Conservation (phyloP, 2,113 vertebrate genomes). For the Halcyon malimbica region DNA sequence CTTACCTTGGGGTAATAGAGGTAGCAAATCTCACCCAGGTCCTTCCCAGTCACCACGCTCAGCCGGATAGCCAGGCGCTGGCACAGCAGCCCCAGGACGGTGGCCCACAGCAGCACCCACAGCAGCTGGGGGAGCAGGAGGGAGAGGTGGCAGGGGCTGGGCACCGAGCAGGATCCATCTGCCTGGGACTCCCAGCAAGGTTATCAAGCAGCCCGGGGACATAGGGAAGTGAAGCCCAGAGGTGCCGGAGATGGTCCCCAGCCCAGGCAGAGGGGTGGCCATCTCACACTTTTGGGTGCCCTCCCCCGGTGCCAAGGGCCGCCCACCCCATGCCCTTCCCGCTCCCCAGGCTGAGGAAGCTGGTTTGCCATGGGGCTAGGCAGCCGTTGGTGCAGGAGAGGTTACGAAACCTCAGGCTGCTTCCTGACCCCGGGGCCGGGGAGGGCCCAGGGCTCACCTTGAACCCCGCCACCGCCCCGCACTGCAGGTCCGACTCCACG, state of each 20-base stretch:
- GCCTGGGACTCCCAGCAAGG: background rate
- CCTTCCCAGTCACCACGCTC: conserved; percentile 79
- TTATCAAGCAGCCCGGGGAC: background rate
- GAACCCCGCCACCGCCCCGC: conserved; percentile 75
- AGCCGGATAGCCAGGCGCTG: conserved; percentile 80
- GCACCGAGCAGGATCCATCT: accelerated
- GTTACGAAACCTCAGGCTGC: background rate
- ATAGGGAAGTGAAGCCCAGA: background rate
- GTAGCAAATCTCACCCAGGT: conserved; percentile 76
- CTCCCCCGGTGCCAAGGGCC: background rate
- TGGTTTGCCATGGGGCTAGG: background rate
- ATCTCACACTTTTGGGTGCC: background rate
- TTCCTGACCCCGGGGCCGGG: background rate
- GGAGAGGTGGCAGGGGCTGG: background rate
- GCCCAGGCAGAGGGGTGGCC: background rate
- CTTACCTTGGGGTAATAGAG: conserved; percentile 83
- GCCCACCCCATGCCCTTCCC: background rate
- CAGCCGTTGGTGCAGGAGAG: background rate
- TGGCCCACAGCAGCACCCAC: conserved; percentile 82
- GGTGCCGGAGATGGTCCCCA: background rate
- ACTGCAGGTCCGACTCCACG: conserved; percentile 80
- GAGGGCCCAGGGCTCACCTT: conserved; percentile 67
- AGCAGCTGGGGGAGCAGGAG: conserved; percentile 66
- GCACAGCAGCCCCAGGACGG: conserved; percentile 76
- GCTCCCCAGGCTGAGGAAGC: background rate